These are phyloP conservation scores for Lordiphosa fenestrarum DNA, from an alignment of 2,888 invertebrate genomes.

Conservation along the genomic window DNA sequence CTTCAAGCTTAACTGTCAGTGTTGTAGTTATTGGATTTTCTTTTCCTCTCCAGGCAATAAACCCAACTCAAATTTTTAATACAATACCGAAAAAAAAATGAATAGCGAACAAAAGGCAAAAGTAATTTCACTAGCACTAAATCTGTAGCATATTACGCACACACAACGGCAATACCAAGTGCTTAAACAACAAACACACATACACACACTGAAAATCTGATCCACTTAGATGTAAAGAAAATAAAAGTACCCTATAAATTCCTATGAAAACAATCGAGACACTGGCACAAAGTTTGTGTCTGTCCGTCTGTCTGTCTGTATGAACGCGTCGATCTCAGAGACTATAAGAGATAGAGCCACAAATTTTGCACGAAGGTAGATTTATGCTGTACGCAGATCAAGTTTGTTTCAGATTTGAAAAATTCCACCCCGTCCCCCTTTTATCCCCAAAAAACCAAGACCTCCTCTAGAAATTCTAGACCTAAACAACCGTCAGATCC, in stretches of 20 bases:
- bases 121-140: constrained; percentile 44
- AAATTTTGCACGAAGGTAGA: no score
- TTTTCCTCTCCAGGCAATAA: constrained; percentile 2
- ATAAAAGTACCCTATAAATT: constrained; percentile 50
- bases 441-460: no score
- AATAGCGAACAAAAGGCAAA: constrained; percentile 30
- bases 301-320: no score
- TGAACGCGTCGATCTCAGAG: no score
- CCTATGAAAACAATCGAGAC: constrained; percentile 33
- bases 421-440: no score
- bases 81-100: constrained; percentile 23
- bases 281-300: constrained; percentile 27
- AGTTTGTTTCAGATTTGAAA: no score
- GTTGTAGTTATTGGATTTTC: constrained; percentile 1
- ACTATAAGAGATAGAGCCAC: no score
- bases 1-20: constrained; percentile 7
- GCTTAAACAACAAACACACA: constrained; percentile 28
- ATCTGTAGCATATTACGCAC: constrained; percentile 43
- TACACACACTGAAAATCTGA: constrained; percentile 32
- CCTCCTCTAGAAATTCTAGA: no score
- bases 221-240: constrained; percentile 51
- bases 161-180: constrained; percentile 9
- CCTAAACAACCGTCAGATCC: no score
- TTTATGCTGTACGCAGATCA: no score
- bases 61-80: constrained; percentile 50